phyloP scores from a whole-genome alignment of 2,113 vertebrate species.

The Hydrolagus affinis region DNA sequence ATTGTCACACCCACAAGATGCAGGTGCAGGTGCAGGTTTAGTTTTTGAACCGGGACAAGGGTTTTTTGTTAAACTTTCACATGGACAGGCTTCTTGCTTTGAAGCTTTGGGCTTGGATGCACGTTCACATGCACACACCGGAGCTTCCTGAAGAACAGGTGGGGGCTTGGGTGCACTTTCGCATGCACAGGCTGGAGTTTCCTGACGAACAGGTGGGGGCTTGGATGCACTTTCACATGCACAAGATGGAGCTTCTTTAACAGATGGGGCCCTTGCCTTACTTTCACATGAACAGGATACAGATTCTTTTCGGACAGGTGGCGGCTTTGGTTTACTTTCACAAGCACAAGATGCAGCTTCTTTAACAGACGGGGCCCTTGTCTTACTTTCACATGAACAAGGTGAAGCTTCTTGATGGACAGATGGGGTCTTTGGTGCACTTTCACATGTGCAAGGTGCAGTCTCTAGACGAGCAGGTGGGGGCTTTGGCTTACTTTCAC shows the following conservation, averaged over 20 bases:
- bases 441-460: neutral
- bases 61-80: neutral
- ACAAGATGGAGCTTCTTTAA: neutral
- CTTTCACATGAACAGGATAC: slow-evolving; percentile 1
- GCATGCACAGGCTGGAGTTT: neutral
- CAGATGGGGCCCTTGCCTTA: neutral
- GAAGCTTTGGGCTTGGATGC: neutral
- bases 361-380: neutral
- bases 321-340: neutral
- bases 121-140: neutral
- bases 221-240: neutral
- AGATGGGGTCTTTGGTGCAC: neutral
- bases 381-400: neutral
- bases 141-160: neutral
- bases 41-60: neutral
- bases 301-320: neutral
- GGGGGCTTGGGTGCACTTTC: neutral
- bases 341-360: neutral
- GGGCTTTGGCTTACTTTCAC: neutral
- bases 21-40: no score
- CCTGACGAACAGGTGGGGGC: neutral
- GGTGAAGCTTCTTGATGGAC: neutral
- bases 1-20: neutral
- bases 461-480: neutral
- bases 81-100: neutral